Evolutionary conservation across 2,113 vertebrate genomes (phyloP).

Genomic region (Prionailurus bengalensis): DNA sequence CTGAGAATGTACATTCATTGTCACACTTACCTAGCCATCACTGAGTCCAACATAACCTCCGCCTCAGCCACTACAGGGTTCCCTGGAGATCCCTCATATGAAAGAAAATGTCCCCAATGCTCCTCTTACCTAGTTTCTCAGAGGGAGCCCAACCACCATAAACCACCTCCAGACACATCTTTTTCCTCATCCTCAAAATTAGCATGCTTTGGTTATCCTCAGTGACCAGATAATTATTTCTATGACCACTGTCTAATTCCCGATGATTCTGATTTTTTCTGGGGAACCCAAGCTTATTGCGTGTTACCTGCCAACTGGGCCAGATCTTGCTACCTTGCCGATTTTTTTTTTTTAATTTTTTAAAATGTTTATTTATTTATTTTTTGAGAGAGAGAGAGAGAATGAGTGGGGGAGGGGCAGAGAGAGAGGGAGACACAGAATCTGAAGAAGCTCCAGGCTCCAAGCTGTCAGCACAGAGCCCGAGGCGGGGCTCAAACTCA

Average conservation of each 20-base stretch:
- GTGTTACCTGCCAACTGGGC: neutral
- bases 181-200: neutral
- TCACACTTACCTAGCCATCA: neutral
- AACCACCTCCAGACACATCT: neutral
- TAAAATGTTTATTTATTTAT: too few species aligned
- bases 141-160: neutral
- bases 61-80: neutral
- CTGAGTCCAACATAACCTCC: neutral
- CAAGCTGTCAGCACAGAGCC: too few species aligned
- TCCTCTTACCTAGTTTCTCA: neutral
- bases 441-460: too few species aligned
- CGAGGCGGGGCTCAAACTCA: too few species aligned
- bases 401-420: too few species aligned
- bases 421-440: too few species aligned
- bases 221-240: neutral
- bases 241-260: neutral
- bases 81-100: neutral
- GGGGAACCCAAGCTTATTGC: neutral
- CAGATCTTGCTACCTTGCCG: neutral
- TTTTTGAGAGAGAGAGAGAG: too few species aligned
- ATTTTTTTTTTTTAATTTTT: neutral
- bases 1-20: neutral
- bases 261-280: neutral
- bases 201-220: neutral
- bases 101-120: neutral